A percentile compares a stretch with the other conserved stretches of the same genome.
phyloP scores from a whole-genome alignment of 2,113 vertebrate genomes.

The Ifrita kowaldi region DNA sequence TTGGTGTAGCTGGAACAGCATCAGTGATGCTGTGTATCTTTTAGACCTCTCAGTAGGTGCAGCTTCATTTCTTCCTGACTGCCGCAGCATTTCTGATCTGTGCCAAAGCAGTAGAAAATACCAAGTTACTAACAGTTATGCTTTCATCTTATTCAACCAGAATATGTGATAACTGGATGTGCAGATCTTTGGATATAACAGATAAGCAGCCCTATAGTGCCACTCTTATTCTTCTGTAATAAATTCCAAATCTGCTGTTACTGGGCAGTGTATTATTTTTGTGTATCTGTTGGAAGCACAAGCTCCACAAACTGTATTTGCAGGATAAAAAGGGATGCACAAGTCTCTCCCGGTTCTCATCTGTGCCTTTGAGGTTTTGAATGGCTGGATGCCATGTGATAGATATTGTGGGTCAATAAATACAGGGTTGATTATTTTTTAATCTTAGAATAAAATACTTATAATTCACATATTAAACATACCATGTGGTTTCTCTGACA shows the following conservation, averaged over 20 bases:
- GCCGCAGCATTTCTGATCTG: neutral
- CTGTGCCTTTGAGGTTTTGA: neutral
- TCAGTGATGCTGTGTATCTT: neutral
- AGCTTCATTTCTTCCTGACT: neutral
- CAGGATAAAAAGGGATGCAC: neutral
- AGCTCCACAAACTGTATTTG: neutral
- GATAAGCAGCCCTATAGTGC: neutral
- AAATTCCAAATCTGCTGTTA: neutral
- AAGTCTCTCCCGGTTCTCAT: neutral
- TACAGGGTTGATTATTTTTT: neutral
- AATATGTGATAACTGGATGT: neutral
- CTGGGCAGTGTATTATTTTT: neutral
- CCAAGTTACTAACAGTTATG: neutral
- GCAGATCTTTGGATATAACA: neutral
- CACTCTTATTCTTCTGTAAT: neutral
- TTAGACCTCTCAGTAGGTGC: neutral
- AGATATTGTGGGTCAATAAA: neutral
- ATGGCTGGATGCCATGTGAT: neutral
- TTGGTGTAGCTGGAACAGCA: neutral
- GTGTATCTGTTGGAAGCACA: neutral
- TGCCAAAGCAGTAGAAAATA: neutral
- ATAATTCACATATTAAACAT: neutral
- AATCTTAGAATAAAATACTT: neutral
- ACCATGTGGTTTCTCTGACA: neutral
- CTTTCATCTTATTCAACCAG: neutral